Evolutionary conservation across 2,888 invertebrate species (phyloP).

Genomic region (Osmoderma eremita): DNA sequence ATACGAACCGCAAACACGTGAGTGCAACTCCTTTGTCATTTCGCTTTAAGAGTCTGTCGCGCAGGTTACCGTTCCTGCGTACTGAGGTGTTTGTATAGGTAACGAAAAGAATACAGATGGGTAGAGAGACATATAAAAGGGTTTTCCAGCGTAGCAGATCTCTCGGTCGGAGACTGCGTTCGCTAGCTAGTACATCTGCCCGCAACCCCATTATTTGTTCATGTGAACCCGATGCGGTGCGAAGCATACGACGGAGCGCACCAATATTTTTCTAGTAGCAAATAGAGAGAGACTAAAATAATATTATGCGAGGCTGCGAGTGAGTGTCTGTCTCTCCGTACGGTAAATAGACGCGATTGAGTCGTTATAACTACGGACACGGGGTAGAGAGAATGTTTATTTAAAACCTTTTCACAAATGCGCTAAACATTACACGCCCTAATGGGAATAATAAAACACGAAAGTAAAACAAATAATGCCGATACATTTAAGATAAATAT

Average conservation of each 20-base stretch:
- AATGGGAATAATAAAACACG: constrained; percentile 4
- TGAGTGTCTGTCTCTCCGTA: background rate
- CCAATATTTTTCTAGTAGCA: constrained; percentile 12
- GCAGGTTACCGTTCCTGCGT: background rate
- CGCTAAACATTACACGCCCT: constrained; percentile 6
- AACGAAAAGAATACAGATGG: background rate
- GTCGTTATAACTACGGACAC: background rate
- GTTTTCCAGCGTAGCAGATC: too few species aligned
- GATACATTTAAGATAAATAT: constrained; percentile 6
- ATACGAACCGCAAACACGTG: constrained; percentile 2
- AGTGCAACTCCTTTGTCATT: background rate
- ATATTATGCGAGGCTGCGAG: background rate
- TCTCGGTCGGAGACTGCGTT: background rate
- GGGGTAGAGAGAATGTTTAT: background rate
- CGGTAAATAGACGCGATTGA: constrained; percentile 6
- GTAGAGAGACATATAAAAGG: background rate
- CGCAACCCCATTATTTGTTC: constrained; percentile 2
- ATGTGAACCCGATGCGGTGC: background rate
- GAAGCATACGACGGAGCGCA: background rate
- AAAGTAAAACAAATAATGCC: background rate
- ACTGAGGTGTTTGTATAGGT: constrained; percentile 2
- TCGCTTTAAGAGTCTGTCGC: background rate
- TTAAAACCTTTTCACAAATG: constrained; percentile 4
- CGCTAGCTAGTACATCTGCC: constrained; percentile 3
- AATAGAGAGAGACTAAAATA: constrained; percentile 5